Evolutionary conservation across 2,113 vertebrate species (phyloP), one percentile per base, ranked within the genome.

Genomic region (Brachypodius melanocephalos): DNA sequence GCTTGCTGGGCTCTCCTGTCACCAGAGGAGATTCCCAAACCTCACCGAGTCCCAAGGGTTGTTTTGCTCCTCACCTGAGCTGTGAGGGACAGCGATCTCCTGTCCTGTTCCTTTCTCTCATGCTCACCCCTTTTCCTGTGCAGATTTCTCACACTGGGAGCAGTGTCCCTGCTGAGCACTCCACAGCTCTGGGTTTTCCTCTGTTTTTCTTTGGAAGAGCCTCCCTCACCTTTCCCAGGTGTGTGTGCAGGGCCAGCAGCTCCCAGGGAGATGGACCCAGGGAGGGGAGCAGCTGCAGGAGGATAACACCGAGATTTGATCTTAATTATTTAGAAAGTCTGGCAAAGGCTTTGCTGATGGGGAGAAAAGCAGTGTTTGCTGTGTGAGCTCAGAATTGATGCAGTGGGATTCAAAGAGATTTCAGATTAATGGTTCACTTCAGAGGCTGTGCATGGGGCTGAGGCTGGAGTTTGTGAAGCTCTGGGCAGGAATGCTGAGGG

Each of bases 71-170:
- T 43, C 19, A 10, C 10, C 49, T 32, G 20, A 32, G 3, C 49
- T 29, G 31, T 9, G 26, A 72, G 65, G 26, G 62, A 15, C 16
- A 29, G 2, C 1, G 9, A 3, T 16, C 43, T 31, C 21, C n/a
- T 46, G 10, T 12, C 8, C 19, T 22, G 34, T 13, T 19, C 22
- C 32, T 31, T 17, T 5, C 34, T 8, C 3, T 4, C 5, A 1
- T 36, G 17, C 14, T 38, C 26, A 0, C 25, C 9, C 21, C 40
- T 16, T 59, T n/a, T 40, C 15, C 71, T 21, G 42, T 5, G 55
- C 3, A 2, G 21, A 13, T 5, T 40, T 17, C 3, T 31, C 3
- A 2, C 17, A 7, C 16, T 25, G 14, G 65, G 77, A 66, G 2
- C 38, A 29, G 1, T 7, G 51, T 18, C 17, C 5, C 62, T 59